A percentile compares a stretch with the other conserved stretches of the same genome.
phyloP scores from a whole-genome alignment of 2,797 vertebrate species.

The Tokudaia tokunoshimensis region DNA sequence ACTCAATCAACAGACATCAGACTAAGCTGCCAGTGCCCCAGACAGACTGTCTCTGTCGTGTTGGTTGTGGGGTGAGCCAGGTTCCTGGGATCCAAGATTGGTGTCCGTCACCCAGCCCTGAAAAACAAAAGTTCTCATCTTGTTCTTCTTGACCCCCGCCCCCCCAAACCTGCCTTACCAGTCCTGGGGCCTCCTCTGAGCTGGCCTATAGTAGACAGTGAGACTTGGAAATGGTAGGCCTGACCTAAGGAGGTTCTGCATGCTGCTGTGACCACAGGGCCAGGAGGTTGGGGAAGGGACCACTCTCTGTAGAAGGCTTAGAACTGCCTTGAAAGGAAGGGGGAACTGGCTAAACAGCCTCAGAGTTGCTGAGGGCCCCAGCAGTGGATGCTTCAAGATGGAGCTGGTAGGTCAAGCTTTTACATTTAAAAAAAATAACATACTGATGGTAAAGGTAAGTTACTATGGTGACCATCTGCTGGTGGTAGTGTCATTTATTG shows the following conservation, averaged over 20 bases:
- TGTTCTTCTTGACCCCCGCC: background rate
- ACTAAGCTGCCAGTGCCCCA: conserved; percentile 10
- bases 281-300: background rate
- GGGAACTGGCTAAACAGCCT: background rate
- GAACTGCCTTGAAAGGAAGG: background rate
- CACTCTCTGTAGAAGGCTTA: background rate
- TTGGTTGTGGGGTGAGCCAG: conserved; percentile 12
- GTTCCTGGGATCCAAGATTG: conserved; percentile 16
- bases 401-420: background rate
- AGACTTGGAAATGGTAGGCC: background rate
- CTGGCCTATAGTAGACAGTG: background rate
- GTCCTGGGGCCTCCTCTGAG: conserved; percentile 30
- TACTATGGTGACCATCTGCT: background rate
- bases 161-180: conserved; percentile 67
- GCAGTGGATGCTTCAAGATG: background rate
- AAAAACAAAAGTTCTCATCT: conserved; percentile 57
- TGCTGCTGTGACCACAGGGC: background rate
- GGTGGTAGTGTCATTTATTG: background rate
- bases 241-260: background rate
- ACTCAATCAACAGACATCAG: conserved; percentile 26
- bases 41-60: background rate
- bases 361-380: background rate
- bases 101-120: background rate
- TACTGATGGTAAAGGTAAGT: background rate
- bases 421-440: background rate